Base-by-base conservation (phyloP, 2,113 vertebrate species). In the Prunella himalayana region DNA sequence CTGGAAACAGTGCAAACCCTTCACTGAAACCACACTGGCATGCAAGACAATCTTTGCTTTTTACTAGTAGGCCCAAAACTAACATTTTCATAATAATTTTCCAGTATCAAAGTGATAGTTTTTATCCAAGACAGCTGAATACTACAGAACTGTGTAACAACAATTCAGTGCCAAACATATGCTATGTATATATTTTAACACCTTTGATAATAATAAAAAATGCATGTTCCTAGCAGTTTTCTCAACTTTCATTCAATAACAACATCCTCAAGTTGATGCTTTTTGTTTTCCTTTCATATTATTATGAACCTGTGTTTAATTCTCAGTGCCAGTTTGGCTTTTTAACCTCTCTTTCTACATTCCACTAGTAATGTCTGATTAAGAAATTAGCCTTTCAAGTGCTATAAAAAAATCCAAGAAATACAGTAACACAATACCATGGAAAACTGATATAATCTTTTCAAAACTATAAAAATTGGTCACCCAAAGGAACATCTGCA, bases 31-130 rank as follows among this genome's bases (percentile, higher is more conserved):
- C 86, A 95, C 94, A 89, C 85, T 88, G 93, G 96, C 96, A 96
- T 88, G 75, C 90, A 82, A 92, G 92, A 64, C 91, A 94, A 94
- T 86, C 92, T 92, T 95, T 92, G 79, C 92, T 97, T 97, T 97
- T 97, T 88, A 97, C 95, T 96, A 79, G 90, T 85, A 97, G 97
- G 95, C 98, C 98, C 98, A 98, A 98, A 98, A 98, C 98, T 98
- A 98, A 98, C 98, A 98, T 98, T 98, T 98, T 98, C 97, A 97
- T 98, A 98, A 98, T 98, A 98, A 98, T 98, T 98, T 98, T 98
- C 98, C 98, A 98, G 98, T 98, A 98, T 98, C 98, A 98, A 98
- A 98, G 98, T 98, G 97, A 98, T 98, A 98, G 97, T 98, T 98
- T 98, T 98, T 97, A 98, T 98, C 97, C 97, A 97, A 98, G 97